A percentile compares a stretch with the other conserved stretches of the same genome.
phyloP scores from a whole-genome alignment of 1,140 invertebrate species.

The Eriosoma lanigerum region DNA sequence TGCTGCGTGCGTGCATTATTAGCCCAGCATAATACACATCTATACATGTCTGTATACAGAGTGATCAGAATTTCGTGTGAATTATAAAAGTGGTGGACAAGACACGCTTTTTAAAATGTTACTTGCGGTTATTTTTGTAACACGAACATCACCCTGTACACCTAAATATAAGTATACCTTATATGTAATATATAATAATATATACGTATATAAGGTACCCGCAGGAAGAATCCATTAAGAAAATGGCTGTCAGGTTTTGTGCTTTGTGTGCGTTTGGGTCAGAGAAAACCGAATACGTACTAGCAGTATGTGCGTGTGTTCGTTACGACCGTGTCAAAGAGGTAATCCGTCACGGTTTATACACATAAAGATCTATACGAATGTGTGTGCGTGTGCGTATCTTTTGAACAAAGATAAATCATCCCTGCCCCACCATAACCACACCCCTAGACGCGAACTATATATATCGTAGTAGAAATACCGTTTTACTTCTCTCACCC shows the following conservation, averaged over 20 bases:
- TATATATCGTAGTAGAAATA: neutral
- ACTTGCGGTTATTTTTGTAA: no score
- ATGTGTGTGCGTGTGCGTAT: neutral
- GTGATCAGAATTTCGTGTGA: no score
- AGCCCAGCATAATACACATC: neutral
- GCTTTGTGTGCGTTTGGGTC: conserved; percentile 1
- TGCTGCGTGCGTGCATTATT: neutral
- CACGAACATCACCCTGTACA: no score
- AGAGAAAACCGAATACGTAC: conserved; percentile 12
- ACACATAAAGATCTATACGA: conserved; percentile 18
- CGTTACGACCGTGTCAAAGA: conserved; percentile 45
- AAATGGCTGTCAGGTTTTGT: conserved; percentile 25
- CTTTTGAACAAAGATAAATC: conserved; percentile 47
- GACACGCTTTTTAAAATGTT: no score
- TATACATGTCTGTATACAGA: no score
- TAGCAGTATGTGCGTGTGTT: neutral
- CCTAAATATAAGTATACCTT: no score
- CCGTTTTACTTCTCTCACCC: conserved; percentile 1
- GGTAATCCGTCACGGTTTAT: conserved; percentile 42
- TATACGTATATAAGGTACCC: neutral
- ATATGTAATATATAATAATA: no score
- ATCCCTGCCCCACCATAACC: conserved; percentile 22
- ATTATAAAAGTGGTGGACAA: no score
- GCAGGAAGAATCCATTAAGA: conserved; percentile 37
- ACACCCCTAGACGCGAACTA: no score